phyloP scores from a whole-genome alignment of 2,797 vertebrate species.

The Ispidina picta region DNA sequence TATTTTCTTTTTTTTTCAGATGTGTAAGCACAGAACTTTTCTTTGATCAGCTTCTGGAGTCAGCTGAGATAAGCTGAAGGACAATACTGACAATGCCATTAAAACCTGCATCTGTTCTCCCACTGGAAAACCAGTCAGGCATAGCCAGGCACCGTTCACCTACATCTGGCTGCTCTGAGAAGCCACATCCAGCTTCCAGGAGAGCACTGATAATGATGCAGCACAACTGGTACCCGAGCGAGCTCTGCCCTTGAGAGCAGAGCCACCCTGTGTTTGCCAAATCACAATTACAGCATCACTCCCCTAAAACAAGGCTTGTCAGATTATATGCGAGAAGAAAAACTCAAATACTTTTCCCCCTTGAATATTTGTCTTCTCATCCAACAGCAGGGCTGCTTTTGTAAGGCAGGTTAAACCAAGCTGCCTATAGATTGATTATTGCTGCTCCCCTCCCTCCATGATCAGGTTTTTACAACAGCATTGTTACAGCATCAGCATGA shows the following conservation, averaged over 20 bases:
- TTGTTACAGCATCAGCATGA: neutral
- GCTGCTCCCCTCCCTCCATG: neutral
- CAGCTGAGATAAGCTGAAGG: slow-evolving; percentile 48
- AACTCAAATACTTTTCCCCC: slow-evolving; percentile 6
- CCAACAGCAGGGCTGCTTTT: neutral
- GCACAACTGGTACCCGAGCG: neutral
- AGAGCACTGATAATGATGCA: slow-evolving; percentile 15
- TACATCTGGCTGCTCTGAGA: slow-evolving; percentile 41
- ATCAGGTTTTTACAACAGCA: neutral
- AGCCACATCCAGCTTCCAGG: slow-evolving; percentile 36
- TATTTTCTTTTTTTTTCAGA: neutral
- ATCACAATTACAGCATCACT: slow-evolving; percentile 27
- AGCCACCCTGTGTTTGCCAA: slow-evolving; percentile 50
- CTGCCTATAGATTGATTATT: neutral
- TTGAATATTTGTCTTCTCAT: neutral
- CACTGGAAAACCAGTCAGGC: slow-evolving; percentile 47
- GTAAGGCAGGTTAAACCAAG: neutral
- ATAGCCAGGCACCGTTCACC: slow-evolving; percentile 10
- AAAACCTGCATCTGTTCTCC: slow-evolving; percentile 56
- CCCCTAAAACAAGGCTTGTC: slow-evolving; percentile 54
- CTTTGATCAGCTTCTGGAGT: slow-evolving; percentile 22
- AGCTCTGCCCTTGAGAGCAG: neutral
- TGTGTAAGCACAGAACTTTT: neutral
- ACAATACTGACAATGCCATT: slow-evolving; percentile 28
- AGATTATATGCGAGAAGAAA: slow-evolving; percentile 47